phyloP scores from a whole-genome alignment of 92 coral and sea anemone genomes.

The Umimayanthus kanabou region DNA sequence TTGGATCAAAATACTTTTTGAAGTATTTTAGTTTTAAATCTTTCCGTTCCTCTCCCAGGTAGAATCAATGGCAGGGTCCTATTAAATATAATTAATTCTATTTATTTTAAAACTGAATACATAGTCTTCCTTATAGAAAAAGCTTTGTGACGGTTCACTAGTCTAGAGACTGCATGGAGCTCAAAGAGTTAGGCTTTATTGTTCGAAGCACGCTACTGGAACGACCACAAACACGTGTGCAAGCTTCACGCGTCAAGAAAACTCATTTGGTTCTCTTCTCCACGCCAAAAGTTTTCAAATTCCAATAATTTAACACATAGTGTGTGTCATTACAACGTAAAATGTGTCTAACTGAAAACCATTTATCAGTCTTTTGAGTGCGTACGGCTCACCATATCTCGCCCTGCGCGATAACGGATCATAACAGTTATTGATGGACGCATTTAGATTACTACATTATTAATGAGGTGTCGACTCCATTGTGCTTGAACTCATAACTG shows the following conservation, averaged over 20 bases:
- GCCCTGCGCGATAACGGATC: not conserved
- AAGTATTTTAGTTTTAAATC: not conserved
- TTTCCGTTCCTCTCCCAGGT: not conserved
- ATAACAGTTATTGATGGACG: not conserved
- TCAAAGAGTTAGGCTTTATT: not conserved
- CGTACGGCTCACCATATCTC: constrained; percentile 11
- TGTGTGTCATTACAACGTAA: not conserved
- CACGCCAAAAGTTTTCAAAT: not conserved
- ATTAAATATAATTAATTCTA: too few species aligned
- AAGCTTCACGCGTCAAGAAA: not conserved
- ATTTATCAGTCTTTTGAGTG: not conserved
- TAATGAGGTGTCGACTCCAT: constrained; percentile 16
- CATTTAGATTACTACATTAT: not conserved
- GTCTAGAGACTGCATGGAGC: too few species aligned
- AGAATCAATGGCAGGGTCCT: not conserved
- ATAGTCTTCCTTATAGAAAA: not conserved
- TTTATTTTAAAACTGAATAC: constrained; percentile 4
- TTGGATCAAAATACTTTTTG: not conserved
- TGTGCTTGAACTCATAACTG: constrained; percentile 6
- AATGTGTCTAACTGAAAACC: not conserved
- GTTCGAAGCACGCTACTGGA: constrained; percentile 6
- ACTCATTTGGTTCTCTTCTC: not conserved
- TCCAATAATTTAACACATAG: not conserved
- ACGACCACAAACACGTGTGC: constrained; percentile 5
- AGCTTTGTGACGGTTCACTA: not conserved